Conservation (phyloP, 2,113 vertebrate species). For the Calyptomena viridis region DNA sequence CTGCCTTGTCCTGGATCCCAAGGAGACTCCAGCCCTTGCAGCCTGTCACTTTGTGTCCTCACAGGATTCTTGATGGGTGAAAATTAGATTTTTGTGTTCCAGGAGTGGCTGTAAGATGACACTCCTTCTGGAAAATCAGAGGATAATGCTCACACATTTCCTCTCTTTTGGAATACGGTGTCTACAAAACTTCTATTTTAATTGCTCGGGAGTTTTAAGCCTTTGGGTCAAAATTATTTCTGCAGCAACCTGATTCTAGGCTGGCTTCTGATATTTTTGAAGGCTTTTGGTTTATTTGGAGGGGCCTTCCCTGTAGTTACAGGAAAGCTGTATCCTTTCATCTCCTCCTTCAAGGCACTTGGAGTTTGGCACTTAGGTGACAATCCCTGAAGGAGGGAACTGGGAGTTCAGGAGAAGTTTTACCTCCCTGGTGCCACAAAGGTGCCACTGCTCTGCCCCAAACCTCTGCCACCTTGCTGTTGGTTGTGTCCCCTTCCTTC, state of each 20-base stretch:
- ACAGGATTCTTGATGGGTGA: neutral
- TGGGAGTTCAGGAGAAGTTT: neutral
- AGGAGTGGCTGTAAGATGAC: neutral
- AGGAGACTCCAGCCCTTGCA: neutral
- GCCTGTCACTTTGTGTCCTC: neutral
- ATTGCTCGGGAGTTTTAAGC: neutral
- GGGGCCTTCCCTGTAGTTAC: neutral
- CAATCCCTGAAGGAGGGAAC: neutral
- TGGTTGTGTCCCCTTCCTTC: neutral
- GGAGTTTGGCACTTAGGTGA: neutral
- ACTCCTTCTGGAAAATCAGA: neutral
- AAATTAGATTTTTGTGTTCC: neutral
- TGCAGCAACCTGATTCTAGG: neutral
- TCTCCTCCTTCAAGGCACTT: neutral
- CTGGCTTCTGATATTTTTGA: neutral
- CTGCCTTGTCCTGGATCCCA: neutral
- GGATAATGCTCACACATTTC: rapidly evolving
- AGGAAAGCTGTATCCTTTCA: neutral
- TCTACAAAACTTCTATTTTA: neutral
- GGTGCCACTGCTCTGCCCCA: neutral
- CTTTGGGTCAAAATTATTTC: neutral
- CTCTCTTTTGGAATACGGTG: neutral
- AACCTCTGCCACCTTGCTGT: neutral
- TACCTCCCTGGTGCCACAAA: neutral
- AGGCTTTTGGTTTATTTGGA: neutral